Percentiles rank a stretch among this genome's conserved stretches.
phyloP scores from a whole-genome alignment of 2,113 vertebrate species.

The Ancistrus triradiatus region DNA sequence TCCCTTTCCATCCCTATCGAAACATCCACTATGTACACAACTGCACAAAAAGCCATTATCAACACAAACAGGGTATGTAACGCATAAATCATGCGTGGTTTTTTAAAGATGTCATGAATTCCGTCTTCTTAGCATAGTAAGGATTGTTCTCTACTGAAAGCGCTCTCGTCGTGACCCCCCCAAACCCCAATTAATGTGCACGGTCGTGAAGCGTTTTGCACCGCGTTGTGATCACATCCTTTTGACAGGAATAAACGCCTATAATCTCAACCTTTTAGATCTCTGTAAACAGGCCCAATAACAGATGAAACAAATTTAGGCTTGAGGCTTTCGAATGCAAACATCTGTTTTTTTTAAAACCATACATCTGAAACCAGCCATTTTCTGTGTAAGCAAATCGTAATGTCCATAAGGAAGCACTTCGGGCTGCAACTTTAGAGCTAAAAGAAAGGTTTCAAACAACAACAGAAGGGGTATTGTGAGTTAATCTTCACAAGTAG shows the following conservation, averaged over 20 bases:
- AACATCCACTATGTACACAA: constrained; percentile 7
- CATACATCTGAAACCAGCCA: constrained; percentile 44
- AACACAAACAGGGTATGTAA: background rate
- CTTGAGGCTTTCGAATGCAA: constrained; percentile 48
- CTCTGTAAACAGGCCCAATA: constrained; percentile 54
- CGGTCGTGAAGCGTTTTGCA: constrained; percentile 48
- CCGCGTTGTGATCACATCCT: constrained; percentile 47
- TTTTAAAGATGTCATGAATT: too few species aligned
- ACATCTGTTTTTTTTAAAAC: constrained; percentile 58
- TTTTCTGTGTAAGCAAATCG: constrained; percentile 51
- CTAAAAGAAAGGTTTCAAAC: constrained; percentile 39
- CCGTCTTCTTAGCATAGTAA: too few species aligned
- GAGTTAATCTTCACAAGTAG: constrained; percentile 28
- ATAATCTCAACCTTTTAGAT: constrained; percentile 50
- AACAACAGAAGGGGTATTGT: constrained; percentile 26
- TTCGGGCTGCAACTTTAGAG: constrained; percentile 45
- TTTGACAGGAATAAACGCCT: constrained; percentile 55
- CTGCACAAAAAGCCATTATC: background rate
- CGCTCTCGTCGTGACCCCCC: too few species aligned
- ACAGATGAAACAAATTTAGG: constrained; percentile 58
- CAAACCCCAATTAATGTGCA: constrained; percentile 40
- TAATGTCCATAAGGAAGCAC: constrained; percentile 48
- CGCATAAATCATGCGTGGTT: too few species aligned
- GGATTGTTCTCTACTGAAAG: too few species aligned
- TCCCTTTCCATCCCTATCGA: background rate